phyloP scores from a whole-genome alignment of 2,797 vertebrate genomes.

The Phoxinus dragarum region DNA sequence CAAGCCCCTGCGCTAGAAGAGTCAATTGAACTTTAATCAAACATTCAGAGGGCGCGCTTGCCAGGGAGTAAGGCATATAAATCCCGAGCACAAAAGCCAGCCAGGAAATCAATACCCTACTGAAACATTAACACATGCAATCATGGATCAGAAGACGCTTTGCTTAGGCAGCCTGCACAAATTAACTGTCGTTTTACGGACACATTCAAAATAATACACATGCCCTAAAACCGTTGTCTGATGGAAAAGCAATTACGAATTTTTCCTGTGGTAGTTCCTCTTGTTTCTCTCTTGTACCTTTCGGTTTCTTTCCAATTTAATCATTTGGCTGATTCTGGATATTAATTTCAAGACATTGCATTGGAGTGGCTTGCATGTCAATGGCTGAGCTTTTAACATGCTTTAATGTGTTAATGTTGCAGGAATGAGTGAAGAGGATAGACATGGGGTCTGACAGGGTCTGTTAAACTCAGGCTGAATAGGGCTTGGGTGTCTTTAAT shows the following conservation, averaged over 20 bases:
- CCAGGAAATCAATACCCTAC: conserved; percentile 92
- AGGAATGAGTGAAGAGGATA: conserved; percentile 62
- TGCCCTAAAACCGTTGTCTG: conserved; percentile 65
- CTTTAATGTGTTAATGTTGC: conserved; percentile 74
- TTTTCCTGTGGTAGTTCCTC: conserved; percentile 52
- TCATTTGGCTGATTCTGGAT: conserved; percentile 43
- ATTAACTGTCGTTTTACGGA: conserved; percentile 81
- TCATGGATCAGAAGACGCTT: conserved; percentile 88
- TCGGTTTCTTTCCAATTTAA: conserved; percentile 51
- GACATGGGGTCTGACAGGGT: conserved; percentile 66
- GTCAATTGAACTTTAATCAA: conserved; percentile 96
- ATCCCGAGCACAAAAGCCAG: conserved; percentile 88
- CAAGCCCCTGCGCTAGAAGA: conserved; percentile 80
- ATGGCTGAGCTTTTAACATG: conserved; percentile 71
- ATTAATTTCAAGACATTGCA: conserved; percentile 60
- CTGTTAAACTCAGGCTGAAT: conserved; percentile 73
- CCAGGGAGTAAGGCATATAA: conserved; percentile 80
- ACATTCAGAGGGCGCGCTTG: conserved; percentile 84
- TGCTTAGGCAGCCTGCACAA: conserved; percentile 85
- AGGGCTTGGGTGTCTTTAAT: conserved; percentile 73
- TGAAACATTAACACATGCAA: conserved; percentile 93
- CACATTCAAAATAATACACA: conserved; percentile 77
- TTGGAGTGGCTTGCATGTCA: conserved; percentile 59
- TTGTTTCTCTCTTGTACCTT: conserved; percentile 40
- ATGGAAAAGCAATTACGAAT: conserved; percentile 66